phyloP scores from a whole-genome alignment of 2,888 invertebrate genomes.

The Silvanus unidentatus region DNA sequence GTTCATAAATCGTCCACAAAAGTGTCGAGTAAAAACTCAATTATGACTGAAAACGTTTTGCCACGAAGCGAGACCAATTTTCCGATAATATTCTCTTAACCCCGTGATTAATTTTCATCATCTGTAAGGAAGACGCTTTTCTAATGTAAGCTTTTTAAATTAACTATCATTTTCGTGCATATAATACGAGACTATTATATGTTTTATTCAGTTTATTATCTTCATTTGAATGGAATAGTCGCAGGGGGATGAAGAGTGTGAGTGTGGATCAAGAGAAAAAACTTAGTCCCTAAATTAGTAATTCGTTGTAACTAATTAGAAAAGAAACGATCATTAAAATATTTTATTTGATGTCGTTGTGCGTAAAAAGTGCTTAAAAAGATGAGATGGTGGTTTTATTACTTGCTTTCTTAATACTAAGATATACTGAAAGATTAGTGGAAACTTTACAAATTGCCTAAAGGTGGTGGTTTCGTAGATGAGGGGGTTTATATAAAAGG shows the following conservation, averaged over 20 bases:
- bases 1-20: conserved; percentile 4
- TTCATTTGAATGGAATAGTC: too few relatives aligned
- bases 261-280: too few relatives aligned
- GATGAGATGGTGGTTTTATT: conserved; percentile 30
- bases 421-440: conserved; percentile 38
- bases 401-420: conserved; percentile 19
- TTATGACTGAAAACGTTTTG: conserved; percentile 23
- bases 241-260: too few relatives aligned
- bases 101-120: conserved; percentile 22
- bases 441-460: conserved; percentile 38
- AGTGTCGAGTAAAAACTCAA: conserved; percentile 18
- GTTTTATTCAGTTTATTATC: too few relatives aligned
- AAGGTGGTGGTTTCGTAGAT: conserved; percentile 12
- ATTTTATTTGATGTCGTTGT: conserved; percentile 26
- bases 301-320: neutral
- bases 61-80: conserved; percentile 22
- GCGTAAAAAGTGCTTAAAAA: conserved; percentile 28
- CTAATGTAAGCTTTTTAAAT: too few relatives aligned
- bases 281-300: too few relatives aligned
- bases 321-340: conserved; percentile 25
- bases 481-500: conserved; percentile 1
- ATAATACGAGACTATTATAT: too few relatives aligned
- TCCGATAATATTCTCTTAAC: conserved; percentile 24
- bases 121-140: conserved; percentile 17
- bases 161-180: too few relatives aligned